Evolutionary conservation across 2,888 invertebrate genomes (phyloP), one percentile per base, ranked within the genome.

Genomic region (Chymomyza procnemis): DNA sequence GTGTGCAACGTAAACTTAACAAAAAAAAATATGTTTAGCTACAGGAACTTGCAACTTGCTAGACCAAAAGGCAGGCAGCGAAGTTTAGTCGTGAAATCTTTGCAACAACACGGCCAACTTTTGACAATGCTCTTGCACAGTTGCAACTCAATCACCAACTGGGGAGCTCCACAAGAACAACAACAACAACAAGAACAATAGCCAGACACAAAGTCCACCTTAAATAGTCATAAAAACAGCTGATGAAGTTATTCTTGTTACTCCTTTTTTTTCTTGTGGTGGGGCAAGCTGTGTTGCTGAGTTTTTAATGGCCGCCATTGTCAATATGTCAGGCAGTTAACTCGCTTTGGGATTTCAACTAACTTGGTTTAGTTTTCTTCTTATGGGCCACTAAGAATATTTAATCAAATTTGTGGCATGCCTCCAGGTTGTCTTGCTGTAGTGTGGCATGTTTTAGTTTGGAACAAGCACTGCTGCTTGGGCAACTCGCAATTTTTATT

Each of bases 31-130:
- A 26, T 22, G 66, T 76, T 74, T 61, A 61, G 34, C 34, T 41
- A 41, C 34, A 66, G 57, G 66, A 76, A 77, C 77, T 76, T 77
- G 75, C 77, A 76, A 62, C 63, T 72, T 64, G 74, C 65, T 54
- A 66, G 62, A 67, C 55, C 54, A 54, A 54, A 14, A 61, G 52
- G 6, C 26, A 26, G 26, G 26, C 26, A 8, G 26, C 58, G 19
- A 64, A 64, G 64, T 69, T 76, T 72, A 76, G 68, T 67, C 63
- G 47, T 60, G 64, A 59, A 65, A 68, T 69, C 66, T 61, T 65
- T 21, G 66, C n/a, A 56, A 64, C 65, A 46, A 54, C 54, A 57
- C 61, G 3, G 26, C 6, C 26, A 41, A 41, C 34, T 41, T 41
- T 41, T 62, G 48, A 64, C 76, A 75, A 66, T 62, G 47, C 69